phyloP scores from a whole-genome alignment of 2,113 vertebrate genomes.

The Octodon degus region DNA sequence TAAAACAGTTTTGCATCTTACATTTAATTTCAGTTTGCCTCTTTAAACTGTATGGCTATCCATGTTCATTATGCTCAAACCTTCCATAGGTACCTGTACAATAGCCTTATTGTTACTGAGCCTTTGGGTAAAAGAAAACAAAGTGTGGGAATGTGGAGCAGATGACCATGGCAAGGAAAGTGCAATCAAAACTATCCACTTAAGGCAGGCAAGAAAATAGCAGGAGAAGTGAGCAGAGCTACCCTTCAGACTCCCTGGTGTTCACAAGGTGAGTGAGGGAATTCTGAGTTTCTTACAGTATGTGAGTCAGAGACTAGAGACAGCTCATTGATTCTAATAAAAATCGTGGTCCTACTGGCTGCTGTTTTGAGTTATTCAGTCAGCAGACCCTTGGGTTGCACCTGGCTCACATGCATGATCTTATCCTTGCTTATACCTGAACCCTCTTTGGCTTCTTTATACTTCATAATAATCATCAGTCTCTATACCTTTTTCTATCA shows the following conservation, averaged over 20 bases:
- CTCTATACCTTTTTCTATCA: neutral
- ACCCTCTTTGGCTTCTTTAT: neutral
- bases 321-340: neutral
- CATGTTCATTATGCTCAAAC: no score
- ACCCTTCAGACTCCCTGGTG: neutral
- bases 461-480: neutral
- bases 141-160: neutral
- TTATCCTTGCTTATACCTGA: neutral
- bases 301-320: neutral
- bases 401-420: neutral
- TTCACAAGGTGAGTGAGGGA: neutral
- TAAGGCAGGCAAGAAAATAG: neutral
- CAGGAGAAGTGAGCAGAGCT: neutral
- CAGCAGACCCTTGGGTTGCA: no score
- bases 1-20: neutral
- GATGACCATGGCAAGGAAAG: neutral
- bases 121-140: neutral
- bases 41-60: neutral
- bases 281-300: neutral
- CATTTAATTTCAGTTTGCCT: neutral
- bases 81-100: neutral
- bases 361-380: neutral
- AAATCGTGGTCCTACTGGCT: neutral
- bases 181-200: neutral
- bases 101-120: neutral